Conservation (phyloP, 92 coral and sea anemone genomes). For the Anthopleura xanthogrammica region DNA sequence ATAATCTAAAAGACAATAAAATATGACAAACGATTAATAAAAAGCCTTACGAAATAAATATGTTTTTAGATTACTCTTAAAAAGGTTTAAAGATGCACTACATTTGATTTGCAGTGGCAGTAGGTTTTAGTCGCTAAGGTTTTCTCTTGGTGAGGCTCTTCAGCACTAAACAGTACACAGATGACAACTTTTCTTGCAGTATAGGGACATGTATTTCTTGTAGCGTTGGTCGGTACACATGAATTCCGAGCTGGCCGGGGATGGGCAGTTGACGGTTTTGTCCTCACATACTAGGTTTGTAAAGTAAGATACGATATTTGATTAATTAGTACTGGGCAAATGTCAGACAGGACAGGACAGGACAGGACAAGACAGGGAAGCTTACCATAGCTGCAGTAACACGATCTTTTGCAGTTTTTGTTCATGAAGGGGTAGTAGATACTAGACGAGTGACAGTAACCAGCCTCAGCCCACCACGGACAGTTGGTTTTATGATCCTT, state of each 20-base stretch:
- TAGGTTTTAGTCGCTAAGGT: too few species aligned
- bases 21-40: too few species aligned
- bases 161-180: not conserved
- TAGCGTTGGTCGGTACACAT: constrained; percentile 19
- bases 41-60: too few species aligned
- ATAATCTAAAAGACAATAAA: too few species aligned
- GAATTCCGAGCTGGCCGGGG: not conserved
- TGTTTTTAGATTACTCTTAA: too few species aligned
- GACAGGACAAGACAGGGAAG: not conserved
- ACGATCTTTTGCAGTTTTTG: constrained; percentile 51
- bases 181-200: constrained; percentile 69
- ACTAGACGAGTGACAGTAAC: constrained; percentile 35
- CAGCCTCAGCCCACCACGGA: constrained; percentile 47
- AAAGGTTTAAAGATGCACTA: too few species aligned
- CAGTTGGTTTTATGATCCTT: constrained; percentile 41
- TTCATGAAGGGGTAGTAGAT: constrained; percentile 44
- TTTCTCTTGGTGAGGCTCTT: too few species aligned
- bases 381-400: constrained; percentile 58
- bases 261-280: not conserved
- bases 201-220: constrained; percentile 37
- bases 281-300: not conserved
- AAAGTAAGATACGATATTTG: not conserved
- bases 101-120: too few species aligned
- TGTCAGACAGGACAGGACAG: not conserved
- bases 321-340: too few species aligned